Evolutionary conservation across 2,113 vertebrate genomes (phyloP), one percentile per base, ranked within the genome.

Genomic region (Sinocyclocheilus anophthalmus): DNA sequence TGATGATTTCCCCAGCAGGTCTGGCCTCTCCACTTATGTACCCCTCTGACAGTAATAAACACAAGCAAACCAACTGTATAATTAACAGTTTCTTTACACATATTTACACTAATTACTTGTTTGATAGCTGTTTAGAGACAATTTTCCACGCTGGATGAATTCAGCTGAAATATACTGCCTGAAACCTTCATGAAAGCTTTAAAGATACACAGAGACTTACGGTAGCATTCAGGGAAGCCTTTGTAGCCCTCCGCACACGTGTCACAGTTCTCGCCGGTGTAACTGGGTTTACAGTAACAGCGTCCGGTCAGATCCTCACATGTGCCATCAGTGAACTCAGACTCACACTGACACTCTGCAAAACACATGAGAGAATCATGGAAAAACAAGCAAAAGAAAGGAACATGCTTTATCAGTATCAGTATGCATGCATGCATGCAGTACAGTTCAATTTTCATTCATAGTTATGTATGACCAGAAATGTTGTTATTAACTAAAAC

Each of bases 271-370:
- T 96, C 95, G 10, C 98, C 98, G 0, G 93, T 94, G 92, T 96
- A 99, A 86, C 95, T 97, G 0, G 96, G 96, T 45, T 95, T 97
- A 91, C 98, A 99, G 95, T 96, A 96, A 69, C 98, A 99, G 85
- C 95, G 97, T 24, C 98, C 97, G 0, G 96, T 99, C 73, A 95
- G 91, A 86, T 99, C 97, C 92, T 99, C 98, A 0, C 98, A 99
- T 0, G 96, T 97, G 1, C 97, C 97, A 0, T 98, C 96, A 0
- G 94, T 97, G 79, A 97, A 97, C 84, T 96, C 94, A 0, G 96
- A 96, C 80, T 95, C 93, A 48, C 98, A 99, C 91, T 88, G 83
- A 55, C 98, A 99, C 79, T 92, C 98, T 99, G 92, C 10, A 69
- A n/a, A 11, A 48, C 85, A 50, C 72, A 13, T 53, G 48, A 69